These are phyloP conservation scores for Aphyosemion australe DNA, from an alignment of 2,113 vertebrate species.

Conservation along the genomic window DNA sequence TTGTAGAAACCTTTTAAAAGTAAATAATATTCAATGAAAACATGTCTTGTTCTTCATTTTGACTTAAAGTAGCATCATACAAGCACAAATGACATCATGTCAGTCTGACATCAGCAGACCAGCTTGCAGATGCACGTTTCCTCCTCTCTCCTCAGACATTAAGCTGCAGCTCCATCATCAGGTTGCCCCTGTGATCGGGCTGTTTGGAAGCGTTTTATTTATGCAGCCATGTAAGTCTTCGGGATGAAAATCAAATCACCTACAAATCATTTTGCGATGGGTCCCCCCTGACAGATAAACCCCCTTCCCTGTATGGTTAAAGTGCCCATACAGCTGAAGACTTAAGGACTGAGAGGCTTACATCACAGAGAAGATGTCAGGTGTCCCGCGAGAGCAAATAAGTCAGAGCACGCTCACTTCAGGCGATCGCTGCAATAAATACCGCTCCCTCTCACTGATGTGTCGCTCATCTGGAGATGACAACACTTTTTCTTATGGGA, in stretches of 20 bases:
- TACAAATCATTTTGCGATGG: conserved; percentile 56
- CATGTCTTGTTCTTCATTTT: conserved; percentile 8
- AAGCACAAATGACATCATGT: conserved; percentile 7
- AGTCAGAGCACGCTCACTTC: conserved; percentile 41
- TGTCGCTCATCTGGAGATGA: conserved; percentile 13
- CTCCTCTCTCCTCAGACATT: conserved; percentile 52
- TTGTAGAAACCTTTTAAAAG: conserved; percentile 12
- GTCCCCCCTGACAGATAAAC: conserved; percentile 41
- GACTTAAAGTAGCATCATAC: neutral
- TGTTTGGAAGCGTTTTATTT: conserved; percentile 50
- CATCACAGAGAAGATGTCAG: conserved; percentile 55
- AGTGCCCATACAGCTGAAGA: conserved; percentile 50
- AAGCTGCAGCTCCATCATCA: conserved; percentile 59
- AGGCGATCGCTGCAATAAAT: conserved; percentile 46
- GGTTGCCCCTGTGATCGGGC: conserved; percentile 30
- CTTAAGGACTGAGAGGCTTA: conserved; percentile 49
- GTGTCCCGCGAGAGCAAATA: conserved; percentile 41
- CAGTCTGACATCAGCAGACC: conserved; percentile 32
- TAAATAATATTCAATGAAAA: conserved; percentile 18
- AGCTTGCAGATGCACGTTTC: conserved; percentile 39
- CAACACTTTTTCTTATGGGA: conserved; percentile 1
- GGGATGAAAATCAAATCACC: conserved; percentile 59
- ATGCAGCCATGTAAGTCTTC: conserved; percentile 42
- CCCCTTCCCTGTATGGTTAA: conserved; percentile 39
- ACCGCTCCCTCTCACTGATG: conserved; percentile 5